phyloP scores from a whole-genome alignment of 30 jellyfish, hydroid and myxozoan genomes.

The Aurelia sp. region DNA sequence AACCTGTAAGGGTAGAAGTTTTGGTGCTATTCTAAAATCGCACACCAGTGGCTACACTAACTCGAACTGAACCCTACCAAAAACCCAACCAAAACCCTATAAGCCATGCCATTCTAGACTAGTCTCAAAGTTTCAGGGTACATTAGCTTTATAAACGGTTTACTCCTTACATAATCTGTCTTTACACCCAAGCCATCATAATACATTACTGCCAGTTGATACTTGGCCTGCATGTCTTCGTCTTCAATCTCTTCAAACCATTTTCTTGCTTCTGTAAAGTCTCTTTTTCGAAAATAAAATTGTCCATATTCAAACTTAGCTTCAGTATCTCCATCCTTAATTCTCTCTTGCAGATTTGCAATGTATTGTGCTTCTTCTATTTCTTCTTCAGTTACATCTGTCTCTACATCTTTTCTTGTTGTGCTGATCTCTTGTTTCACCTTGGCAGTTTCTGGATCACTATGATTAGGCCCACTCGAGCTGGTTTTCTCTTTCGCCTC shows the following conservation, averaged over 20 bases:
- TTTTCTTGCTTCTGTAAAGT: conserved; percentile 66
- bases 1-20: no score
- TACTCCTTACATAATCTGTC: conserved; percentile 59
- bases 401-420: conserved; percentile 12
- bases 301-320: conserved; percentile 74
- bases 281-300: conserved; percentile 48
- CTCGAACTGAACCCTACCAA: no score
- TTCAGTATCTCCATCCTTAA: conserved; percentile 31
- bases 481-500: no score
- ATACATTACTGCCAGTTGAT: conserved; percentile 91
- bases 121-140: no score
- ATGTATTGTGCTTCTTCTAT: conserved; percentile 18
- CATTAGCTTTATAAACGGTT: no score
- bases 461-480: no score
- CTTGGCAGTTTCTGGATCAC: no score
- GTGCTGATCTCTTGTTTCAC: neutral
- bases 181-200: conserved; percentile 89
- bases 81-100: no score
- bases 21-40: no score
- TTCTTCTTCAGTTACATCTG: conserved; percentile 32
- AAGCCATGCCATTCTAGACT: no score
- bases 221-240: conserved; percentile 69
- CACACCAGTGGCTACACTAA: no score
- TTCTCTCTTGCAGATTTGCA: conserved; percentile 11
- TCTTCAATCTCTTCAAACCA: conserved; percentile 47